Evolutionary conservation across 2,797 vertebrate species (phyloP).

Genomic region (Aselliscus stoliczkanus): DNA sequence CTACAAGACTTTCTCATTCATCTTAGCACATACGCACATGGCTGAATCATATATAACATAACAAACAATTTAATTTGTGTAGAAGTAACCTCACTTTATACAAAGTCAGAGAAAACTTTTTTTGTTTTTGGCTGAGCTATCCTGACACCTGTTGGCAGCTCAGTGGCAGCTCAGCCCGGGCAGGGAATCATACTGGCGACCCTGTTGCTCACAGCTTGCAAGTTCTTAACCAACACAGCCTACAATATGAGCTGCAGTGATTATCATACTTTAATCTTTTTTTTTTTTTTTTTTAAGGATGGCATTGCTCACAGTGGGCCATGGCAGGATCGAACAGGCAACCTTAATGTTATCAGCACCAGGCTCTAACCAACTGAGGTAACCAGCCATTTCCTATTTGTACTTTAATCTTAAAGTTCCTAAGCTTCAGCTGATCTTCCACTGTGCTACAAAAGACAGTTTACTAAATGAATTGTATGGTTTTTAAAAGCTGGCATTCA

Average conservation of each 20-base stretch:
- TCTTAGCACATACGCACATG: not conserved
- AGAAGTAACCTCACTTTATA: not conserved
- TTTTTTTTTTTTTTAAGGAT: too few species aligned
- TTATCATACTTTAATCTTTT: not conserved
- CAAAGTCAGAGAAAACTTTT: not conserved
- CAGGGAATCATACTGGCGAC: too few species aligned
- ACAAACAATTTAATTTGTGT: not conserved
- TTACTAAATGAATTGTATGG: not conserved
- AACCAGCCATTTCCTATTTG: too few species aligned
- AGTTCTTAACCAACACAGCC: too few species aligned
- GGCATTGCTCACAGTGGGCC: too few species aligned
- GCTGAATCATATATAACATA: constrained; percentile 3
- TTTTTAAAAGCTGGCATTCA: constrained; percentile 9
- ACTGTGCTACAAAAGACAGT: not conserved
- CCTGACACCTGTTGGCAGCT: too few species aligned
- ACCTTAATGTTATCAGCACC: too few species aligned
- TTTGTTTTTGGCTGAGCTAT: too few species aligned
- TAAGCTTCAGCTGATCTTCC: not conserved
- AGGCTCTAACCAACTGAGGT: too few species aligned
- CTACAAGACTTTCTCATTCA: not conserved
- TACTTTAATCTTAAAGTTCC: not conserved
- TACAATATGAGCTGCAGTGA: not conserved
- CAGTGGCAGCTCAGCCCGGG: too few species aligned
- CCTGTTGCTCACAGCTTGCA: too few species aligned
- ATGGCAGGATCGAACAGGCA: too few species aligned